These are phyloP conservation scores for Drosophila conformis DNA, from an alignment of 2,888 invertebrate genomes.

Conservation along the genomic window DNA sequence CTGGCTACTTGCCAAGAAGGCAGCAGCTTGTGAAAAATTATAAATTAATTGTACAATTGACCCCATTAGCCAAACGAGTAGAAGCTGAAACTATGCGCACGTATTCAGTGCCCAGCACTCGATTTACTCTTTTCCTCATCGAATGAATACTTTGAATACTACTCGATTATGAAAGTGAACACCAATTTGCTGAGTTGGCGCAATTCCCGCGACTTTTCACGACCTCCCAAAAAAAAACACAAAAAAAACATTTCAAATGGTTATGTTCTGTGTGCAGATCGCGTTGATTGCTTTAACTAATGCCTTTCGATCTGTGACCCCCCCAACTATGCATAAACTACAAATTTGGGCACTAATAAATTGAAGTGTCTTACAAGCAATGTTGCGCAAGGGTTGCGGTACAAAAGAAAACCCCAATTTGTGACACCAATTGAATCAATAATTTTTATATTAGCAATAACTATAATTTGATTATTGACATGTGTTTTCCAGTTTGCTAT, in stretches of 20 bases:
- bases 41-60: conserved; percentile 71
- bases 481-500: background rate
- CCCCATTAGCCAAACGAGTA: conserved; percentile 53
- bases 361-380: conserved; percentile 12
- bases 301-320: conserved; percentile 55
- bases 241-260: conserved; percentile 14
- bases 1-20: conserved; percentile 26
- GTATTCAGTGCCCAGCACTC: conserved; percentile 17
- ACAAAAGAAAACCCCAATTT: background rate
- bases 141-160: conserved; percentile 33
- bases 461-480: background rate
- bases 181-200: conserved; percentile 38
- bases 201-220: conserved; percentile 46
- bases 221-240: conserved; percentile 33
- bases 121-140: conserved; percentile 2
- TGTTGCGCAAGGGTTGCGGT: conserved; percentile 6
- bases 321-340: conserved; percentile 28
- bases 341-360: conserved; percentile 4
- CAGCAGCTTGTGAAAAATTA: conserved; percentile 51
- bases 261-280: conserved; percentile 25
- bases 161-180: conserved; percentile 14
- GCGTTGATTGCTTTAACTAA: conserved; percentile 56
- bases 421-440: background rate
- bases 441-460: background rate
- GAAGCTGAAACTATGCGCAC: conserved; percentile 33